Conservation (phyloP, 2,888 invertebrate genomes). For the Papilio gigon region DNA sequence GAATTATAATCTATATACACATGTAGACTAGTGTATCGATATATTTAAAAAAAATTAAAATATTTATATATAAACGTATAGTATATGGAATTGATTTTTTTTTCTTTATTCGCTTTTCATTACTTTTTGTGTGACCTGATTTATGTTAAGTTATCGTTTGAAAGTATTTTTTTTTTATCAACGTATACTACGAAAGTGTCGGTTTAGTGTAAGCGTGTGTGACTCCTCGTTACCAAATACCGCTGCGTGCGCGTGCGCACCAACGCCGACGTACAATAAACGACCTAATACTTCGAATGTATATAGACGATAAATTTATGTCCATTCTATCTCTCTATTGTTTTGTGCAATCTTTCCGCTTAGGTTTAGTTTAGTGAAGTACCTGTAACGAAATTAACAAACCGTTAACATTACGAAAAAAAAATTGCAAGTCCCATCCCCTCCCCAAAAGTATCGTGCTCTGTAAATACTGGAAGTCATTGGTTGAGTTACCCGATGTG, state of each 20-base stretch:
- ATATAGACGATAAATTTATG: constrained; percentile 51
- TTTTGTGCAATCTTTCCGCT: constrained; percentile 65
- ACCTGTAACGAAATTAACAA: constrained; percentile 57
- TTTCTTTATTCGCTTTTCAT: constrained; percentile 57
- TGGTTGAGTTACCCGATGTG: constrained; percentile 79
- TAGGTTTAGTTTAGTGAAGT: constrained; percentile 60
- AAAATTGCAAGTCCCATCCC: constrained; percentile 46
- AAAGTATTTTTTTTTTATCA: constrained; percentile 60
- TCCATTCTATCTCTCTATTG: constrained; percentile 48
- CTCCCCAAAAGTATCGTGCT: constrained; percentile 51
- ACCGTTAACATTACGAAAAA: constrained; percentile 55
- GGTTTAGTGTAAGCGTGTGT: constrained; percentile 54
- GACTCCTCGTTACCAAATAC: constrained; percentile 68
- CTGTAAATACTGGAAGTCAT: constrained; percentile 79
- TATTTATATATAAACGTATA: constrained; percentile 43
- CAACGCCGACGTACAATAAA: background rate
- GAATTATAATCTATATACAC: constrained; percentile 45
- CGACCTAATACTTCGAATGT: constrained; percentile 55
- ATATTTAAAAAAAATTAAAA: constrained; percentile 29
- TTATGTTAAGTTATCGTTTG: constrained; percentile 75
- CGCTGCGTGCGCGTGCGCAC: constrained; percentile 56
- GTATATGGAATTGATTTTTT: constrained; percentile 41
- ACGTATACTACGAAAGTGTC: constrained; percentile 49
- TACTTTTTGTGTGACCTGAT: constrained; percentile 81
- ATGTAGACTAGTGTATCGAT: constrained; percentile 33